A percentile compares a stretch with the other conserved stretches of the same genome.
These are phyloP conservation scores for Drosophila algonquin DNA, from an alignment of 2,888 invertebrate species.

Conservation along the genomic window DNA sequence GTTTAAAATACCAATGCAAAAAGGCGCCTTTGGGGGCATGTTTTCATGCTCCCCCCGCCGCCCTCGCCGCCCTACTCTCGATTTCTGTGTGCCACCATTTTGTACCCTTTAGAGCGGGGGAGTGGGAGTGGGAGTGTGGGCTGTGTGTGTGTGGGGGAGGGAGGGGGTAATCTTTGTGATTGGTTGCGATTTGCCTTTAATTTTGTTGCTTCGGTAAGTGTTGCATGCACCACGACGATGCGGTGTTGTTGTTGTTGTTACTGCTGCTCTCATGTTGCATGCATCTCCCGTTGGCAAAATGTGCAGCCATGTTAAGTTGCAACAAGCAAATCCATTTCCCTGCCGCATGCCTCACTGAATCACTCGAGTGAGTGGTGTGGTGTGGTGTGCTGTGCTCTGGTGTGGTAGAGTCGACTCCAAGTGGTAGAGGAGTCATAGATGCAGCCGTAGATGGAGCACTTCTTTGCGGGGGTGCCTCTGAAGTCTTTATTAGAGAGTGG, in stretches of 20 bases:
- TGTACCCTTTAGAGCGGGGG: slow-evolving; percentile 20
- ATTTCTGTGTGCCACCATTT: slow-evolving; percentile 15
- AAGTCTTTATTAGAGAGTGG: slow-evolving; percentile 68
- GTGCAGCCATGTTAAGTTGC: slow-evolving; percentile 59
- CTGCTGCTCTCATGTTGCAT: slow-evolving; percentile 36
- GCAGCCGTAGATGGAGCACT: slow-evolving; percentile 35
- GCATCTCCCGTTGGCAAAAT: slow-evolving; percentile 73
- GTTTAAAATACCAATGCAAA: slow-evolving; percentile 76
- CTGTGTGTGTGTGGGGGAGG: slow-evolving; percentile 39
- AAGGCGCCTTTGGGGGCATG: slow-evolving; percentile 54
- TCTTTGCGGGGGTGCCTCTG: slow-evolving; percentile 66
- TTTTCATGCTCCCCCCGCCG: background rate
- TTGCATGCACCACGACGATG: slow-evolving; percentile 68
- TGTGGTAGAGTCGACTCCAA: background rate
- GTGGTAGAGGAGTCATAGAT: slow-evolving; percentile 5
- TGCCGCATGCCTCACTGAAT: slow-evolving; percentile 27
- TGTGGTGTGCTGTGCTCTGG: background rate
- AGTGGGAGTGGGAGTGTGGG: slow-evolving; percentile 44
- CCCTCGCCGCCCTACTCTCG: background rate
- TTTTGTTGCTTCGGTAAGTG: slow-evolving; percentile 68
- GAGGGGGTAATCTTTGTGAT: slow-evolving; percentile 70
- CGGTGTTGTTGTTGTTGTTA: slow-evolving; percentile 17
- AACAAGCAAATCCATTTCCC: slow-evolving; percentile 42
- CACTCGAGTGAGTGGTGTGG: slow-evolving; percentile 3
- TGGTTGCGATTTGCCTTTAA: slow-evolving; percentile 78